Evolutionary conservation across 1,140 invertebrate species (phyloP), one percentile per base, ranked within the genome.

Genomic region (Drosophila busckii): DNA sequence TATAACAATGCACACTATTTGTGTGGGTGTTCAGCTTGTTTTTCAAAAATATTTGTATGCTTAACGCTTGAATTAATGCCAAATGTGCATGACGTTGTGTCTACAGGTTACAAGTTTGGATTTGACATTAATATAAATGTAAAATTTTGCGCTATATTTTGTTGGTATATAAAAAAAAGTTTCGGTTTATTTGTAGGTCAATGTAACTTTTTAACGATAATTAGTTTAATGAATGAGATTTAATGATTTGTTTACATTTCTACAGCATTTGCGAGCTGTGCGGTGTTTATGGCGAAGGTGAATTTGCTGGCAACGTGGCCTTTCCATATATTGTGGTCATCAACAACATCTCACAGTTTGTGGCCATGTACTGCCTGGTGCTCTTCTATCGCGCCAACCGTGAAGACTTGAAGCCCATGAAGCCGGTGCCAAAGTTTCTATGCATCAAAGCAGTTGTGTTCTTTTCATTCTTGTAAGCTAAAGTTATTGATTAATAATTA

Each of bases 371-470:
- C 82, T 98, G 95, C 85, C 88, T 99, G 38, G 94, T 98, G 3
- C 89, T 98, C 40, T 98, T 99, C 87, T 99, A 99, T 86, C 92
- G 91, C 88, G 96, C 95, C 5, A 97, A 95, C 88, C 92, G 92
- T 70, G 83, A 93, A 59, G 95, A 97, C 88, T 88, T 98, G 3
- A 91, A 92, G 64, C 96, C 96, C 9, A 97, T 98, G 93, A 94
- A 94, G 80, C 97, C 97, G 4, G 90, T 99, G 63, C 94, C 95
- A 48, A 98, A 99, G 88, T 98, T 98, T 89, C 89, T 98, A n/a
- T 98, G 97, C 87, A 98, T 99, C 54, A 99, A 99, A 90, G 94
- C 96, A 76, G 97, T 99, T 44, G 96, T 99, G 7, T 99, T 99
- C 89, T 96, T 98, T 80, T 98, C 97, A 44, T 99, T 99, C 89